Conservation (phyloP, 2,797 vertebrate genomes). For the Syngnathus rostellatus region DNA sequence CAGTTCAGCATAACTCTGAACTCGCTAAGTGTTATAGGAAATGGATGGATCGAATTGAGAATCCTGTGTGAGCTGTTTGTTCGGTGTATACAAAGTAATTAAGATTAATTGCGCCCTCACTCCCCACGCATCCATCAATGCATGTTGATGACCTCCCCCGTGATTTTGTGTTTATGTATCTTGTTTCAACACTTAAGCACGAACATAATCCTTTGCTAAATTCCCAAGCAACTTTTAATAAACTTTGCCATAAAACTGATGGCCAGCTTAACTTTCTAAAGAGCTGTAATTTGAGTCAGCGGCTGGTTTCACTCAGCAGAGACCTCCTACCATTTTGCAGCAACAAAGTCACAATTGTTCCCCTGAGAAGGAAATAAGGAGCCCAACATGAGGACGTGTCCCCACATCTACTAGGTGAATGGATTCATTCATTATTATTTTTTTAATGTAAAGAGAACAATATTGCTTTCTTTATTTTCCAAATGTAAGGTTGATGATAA, state of each 20-base stretch:
- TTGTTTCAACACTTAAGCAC: background rate
- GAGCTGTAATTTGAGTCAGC: conserved; percentile 30
- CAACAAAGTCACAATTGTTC: conserved; percentile 41
- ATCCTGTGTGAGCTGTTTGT: no score
- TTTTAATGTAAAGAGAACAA: background rate
- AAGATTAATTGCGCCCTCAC: background rate
- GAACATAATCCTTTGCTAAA: background rate
- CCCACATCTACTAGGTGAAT: conserved; percentile 3
- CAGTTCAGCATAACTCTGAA: no score
- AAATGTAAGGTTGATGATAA: conserved; percentile 17
- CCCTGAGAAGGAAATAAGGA: conserved; percentile 1
- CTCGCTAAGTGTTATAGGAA: no score
- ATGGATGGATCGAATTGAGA: no score
- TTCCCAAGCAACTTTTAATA: background rate
- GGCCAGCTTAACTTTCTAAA: background rate
- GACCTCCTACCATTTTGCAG: conserved; percentile 31
- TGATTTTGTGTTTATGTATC: background rate
- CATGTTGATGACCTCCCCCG: background rate
- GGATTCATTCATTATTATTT: background rate
- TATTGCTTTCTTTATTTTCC: background rate
- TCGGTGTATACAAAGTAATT: no score
- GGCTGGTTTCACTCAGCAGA: conserved; percentile 24
- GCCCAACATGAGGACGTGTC: background rate
- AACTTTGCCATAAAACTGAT: background rate
- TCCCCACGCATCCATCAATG: background rate